Evolutionary conservation across 2,797 vertebrate genomes (phyloP).

Genomic region (Sebastes ruberrimus): DNA sequence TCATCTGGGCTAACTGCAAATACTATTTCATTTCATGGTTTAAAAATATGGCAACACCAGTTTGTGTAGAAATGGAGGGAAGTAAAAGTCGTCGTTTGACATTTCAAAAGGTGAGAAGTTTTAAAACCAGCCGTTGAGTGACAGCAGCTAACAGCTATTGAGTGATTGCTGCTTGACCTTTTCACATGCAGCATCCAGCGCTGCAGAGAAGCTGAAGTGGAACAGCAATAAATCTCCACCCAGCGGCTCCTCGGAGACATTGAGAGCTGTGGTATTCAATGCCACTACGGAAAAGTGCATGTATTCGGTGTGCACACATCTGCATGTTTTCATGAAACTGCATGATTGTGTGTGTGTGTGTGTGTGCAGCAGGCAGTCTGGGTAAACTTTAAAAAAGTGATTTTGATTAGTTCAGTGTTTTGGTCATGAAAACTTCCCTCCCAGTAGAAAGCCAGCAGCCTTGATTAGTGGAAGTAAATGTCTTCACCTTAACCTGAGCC

Average conservation of each 20-base stretch:
- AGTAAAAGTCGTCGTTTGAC: slow-evolving; percentile 7
- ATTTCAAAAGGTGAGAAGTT: slow-evolving; percentile 34
- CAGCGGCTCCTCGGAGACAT: neutral
- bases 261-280: neutral
- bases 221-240: neutral
- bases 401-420: neutral
- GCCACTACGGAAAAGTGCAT: neutral
- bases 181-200: neutral
- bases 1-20: neutral
- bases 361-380: neutral
- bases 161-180: slow-evolving; percentile 43
- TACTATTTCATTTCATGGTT: neutral
- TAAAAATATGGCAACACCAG: neutral
- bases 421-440: neutral
- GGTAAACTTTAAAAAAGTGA: neutral
- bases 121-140: slow-evolving; percentile 12
- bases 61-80: neutral
- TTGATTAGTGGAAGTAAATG: neutral
- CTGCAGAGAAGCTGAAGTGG: slow-evolving; percentile 7
- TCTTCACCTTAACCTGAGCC: neutral
- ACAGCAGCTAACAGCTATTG: slow-evolving; percentile 19
- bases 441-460: neutral
- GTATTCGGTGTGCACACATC: too few species aligned
- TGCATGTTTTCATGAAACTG: neutral
- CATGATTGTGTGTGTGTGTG: neutral